Evolutionary conservation across 2,888 invertebrate genomes (phyloP), one percentile per base, ranked within the genome.

Genomic region (Hesperia comma): DNA sequence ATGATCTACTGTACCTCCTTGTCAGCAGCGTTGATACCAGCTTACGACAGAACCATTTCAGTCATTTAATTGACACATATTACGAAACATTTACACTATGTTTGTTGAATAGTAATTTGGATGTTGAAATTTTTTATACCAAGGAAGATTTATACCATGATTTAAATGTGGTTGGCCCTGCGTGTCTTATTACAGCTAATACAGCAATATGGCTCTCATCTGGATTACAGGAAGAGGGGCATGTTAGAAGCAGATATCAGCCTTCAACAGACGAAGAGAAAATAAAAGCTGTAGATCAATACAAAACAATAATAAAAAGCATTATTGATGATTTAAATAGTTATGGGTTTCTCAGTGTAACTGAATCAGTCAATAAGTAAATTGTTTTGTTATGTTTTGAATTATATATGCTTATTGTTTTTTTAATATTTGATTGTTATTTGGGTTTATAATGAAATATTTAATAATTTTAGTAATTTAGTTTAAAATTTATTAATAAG

Each of bases 181-280:
- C 88, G 10, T 87, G 87, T 71, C 75, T 90, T 8, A 88, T 90
- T 63, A 79, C 86, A 19, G 90, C 87, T 0, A 92, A 92, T 69
- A 90, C 89, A 46, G 88, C 91, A 0, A 60, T 90, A 12, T 92
- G 92, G 91, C 73, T 92, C 0, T 80, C 79, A 1, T 83, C 79
- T 71, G 92, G 92, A 0, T 72, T 91, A 43, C 92, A 92, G 71
- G 78, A 87, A 73, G 91, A 88, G 67, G 92, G 92, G 0, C 88
- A 90, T 81, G 87, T 92, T 0, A 81, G 79, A 56, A 92, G 91
- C 70, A 92, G 88, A 71, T 71, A 74, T 6, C 69, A 83, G 26
- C 83, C 72, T 53, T 73, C 66, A 0, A 86, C 83, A 2, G 71
- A 75, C 1, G 78, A 79, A 64, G 88, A 90, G 64, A 84, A 79